Percentiles rank a stretch among this genome's conserved stretches.
Conservation (phyloP, 2,797 vertebrate genomes). For the Sarcoramphus papa region DNA sequence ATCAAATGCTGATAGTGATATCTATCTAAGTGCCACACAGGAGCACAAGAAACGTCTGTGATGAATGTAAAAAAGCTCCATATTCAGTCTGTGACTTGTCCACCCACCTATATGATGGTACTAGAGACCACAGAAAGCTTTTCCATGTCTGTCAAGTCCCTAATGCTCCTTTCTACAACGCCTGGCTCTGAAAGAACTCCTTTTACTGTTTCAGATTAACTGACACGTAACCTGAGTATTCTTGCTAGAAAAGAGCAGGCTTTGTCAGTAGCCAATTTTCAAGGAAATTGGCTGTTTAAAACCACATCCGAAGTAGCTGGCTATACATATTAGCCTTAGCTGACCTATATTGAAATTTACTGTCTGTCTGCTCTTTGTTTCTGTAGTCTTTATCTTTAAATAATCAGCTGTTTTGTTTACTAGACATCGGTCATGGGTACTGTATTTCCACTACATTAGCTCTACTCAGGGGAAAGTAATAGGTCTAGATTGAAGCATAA, state of each 20-base stretch:
- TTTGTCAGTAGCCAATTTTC: background rate
- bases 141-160: background rate
- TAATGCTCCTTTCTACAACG: background rate
- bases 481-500: background rate
- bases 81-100: background rate
- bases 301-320: background rate
- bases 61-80: background rate
- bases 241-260: background rate
- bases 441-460: slow-evolving; percentile 1
- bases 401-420: slow-evolving; percentile 4
- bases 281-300: background rate
- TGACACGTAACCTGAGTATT: background rate
- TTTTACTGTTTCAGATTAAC: background rate
- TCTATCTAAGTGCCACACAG: background rate
- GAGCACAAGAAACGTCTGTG: background rate
- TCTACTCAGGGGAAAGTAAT: slow-evolving; percentile 2
- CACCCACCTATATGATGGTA: background rate
- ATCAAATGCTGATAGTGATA: background rate
- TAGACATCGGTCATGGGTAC: background rate
- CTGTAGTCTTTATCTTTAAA: background rate
- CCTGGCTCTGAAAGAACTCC: background rate
- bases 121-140: background rate
- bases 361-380: background rate
- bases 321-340: background rate
- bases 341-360: background rate